A percentile compares a stretch with the other conserved stretches of the same genome.
Evolutionary conservation across 2,113 vertebrate genomes (phyloP).

Genomic region (Nettapus auritus): DNA sequence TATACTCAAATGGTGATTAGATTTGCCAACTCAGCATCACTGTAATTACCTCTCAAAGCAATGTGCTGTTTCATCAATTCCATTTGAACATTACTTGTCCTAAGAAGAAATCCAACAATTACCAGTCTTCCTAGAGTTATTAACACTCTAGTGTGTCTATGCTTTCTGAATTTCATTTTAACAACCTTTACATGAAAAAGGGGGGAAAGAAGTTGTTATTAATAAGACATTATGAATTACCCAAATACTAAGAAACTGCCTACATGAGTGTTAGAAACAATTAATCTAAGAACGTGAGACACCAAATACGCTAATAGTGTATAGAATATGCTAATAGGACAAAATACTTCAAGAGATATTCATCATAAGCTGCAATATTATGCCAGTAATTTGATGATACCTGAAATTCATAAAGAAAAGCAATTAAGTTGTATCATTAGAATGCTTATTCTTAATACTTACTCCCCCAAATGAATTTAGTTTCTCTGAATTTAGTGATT

Average conservation of each 20-base stretch:
- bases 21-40: conserved; percentile 33
- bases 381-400: background rate
- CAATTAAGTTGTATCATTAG: background rate
- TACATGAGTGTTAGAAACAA: background rate
- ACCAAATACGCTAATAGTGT: background rate
- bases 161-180: background rate
- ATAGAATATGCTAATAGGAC: background rate
- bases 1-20: conserved; percentile 7
- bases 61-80: conserved; percentile 25
- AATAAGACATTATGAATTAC: background rate
- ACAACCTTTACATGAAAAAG: background rate
- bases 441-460: background rate
- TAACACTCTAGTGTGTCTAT: background rate
- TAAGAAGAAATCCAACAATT: background rate
- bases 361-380: background rate
- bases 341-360: background rate
- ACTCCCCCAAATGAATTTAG: background rate
- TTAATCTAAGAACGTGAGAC: background rate
- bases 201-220: background rate
- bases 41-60: conserved; percentile 51
- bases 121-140: background rate
- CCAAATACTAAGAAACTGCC: background rate
- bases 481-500: background rate
- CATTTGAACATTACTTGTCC: background rate
- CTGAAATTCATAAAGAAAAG: background rate